phyloP scores from a whole-genome alignment of 2,888 invertebrate species.

The Teinopalpus imperialis region DNA sequence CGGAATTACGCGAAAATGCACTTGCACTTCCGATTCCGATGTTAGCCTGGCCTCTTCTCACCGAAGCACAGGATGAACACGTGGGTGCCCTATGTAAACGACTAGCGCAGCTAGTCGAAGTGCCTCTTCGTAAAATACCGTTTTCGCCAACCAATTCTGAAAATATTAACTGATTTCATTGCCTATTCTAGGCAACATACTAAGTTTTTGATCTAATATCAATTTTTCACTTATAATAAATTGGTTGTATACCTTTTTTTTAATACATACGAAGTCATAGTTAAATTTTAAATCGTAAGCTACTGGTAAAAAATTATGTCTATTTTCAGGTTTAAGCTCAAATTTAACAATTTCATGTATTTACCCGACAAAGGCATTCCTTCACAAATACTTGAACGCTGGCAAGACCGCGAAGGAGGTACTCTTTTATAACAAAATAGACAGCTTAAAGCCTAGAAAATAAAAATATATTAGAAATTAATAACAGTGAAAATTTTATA shows the following conservation, averaged over 20 bases:
- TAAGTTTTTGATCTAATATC: no score
- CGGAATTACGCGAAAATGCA: constrained; percentile 29
- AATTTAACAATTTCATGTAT: no score
- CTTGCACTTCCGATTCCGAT: constrained; percentile 28
- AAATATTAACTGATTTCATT: no score
- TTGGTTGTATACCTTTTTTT: no score
- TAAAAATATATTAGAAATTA: background rate
- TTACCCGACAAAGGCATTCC: constrained; percentile 70
- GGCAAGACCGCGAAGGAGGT: constrained; percentile 47
- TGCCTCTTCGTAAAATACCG: constrained; percentile 57
- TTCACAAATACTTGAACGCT: constrained; percentile 62
- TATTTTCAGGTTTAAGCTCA: no score
- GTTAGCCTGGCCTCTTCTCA: constrained; percentile 39
- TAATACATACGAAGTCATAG: no score
- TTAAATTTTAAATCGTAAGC: no score
- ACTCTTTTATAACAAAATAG: constrained; percentile 50
- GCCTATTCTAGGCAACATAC: no score
- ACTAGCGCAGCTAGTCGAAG: constrained; percentile 53
- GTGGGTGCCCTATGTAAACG: constrained; percentile 57
- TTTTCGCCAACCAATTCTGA: constrained; percentile 63
- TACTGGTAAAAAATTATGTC: no score
- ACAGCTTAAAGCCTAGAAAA: constrained; percentile 54
- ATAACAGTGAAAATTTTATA: no score
- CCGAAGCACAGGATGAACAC: constrained; percentile 53
- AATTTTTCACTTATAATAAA: no score